Evolutionary conservation across 2,888 invertebrate genomes (phyloP).

Genomic region (Kryphioiulus occultus): DNA sequence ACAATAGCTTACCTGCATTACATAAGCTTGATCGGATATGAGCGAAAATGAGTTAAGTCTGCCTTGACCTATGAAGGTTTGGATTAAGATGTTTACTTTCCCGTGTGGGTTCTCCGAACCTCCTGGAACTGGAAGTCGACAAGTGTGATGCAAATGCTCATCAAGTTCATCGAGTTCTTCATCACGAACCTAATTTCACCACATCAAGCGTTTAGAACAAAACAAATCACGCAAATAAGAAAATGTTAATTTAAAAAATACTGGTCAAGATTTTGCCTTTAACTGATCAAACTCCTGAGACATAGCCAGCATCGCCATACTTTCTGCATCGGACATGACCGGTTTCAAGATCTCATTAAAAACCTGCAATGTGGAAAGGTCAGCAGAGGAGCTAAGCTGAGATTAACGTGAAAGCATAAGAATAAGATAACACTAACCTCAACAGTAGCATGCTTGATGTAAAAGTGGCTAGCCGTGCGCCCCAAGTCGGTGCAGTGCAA

Average conservation of each 20-base stretch:
- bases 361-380: slow-evolving; percentile 62
- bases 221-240: background rate
- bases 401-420: no score
- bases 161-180: slow-evolving; percentile 94
- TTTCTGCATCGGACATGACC: slow-evolving; percentile 84
- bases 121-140: slow-evolving; percentile 77
- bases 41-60: slow-evolving; percentile 83
- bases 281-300: slow-evolving; percentile 96
- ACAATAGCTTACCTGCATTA: slow-evolving; percentile 74
- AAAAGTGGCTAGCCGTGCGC: slow-evolving; percentile 95
- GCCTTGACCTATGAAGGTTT: slow-evolving; percentile 85
- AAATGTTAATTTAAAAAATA: background rate
- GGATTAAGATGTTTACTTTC: slow-evolving; percentile 94
- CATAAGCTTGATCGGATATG: slow-evolving; percentile 86
- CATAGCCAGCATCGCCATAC: slow-evolving; percentile 88
- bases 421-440: slow-evolving; percentile 65
- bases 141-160: slow-evolving; percentile 74
- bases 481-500: slow-evolving; percentile 79
- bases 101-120: slow-evolving; percentile 89
- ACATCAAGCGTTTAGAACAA: background rate
- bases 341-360: slow-evolving; percentile 84
- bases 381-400: no score
- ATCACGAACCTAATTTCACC: slow-evolving; percentile 77
- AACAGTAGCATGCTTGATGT: slow-evolving; percentile 95
- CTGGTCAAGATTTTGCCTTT: slow-evolving; percentile 69